A percentile compares a stretch with the other conserved stretches of the same genome.
phyloP scores from a whole-genome alignment of 2,113 vertebrate genomes.

The Haemorhous mexicanus region DNA sequence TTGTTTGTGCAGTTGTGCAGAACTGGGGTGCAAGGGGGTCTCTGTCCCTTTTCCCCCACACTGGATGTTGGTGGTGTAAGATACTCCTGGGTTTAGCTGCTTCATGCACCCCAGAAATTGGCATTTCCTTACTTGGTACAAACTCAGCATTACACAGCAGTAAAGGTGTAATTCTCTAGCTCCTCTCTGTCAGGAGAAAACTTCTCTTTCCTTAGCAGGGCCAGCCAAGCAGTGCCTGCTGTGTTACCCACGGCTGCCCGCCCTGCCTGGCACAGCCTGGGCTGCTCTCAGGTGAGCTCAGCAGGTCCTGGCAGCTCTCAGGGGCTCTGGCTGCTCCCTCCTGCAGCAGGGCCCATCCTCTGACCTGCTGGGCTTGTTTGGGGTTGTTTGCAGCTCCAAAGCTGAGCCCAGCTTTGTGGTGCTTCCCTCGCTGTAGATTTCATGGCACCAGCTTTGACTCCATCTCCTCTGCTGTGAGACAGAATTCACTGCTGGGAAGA shows the following conservation, averaged over 20 bases:
- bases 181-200: not conserved
- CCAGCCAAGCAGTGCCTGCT: not conserved
- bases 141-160: not conserved
- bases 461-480: not conserved
- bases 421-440: fast-evolving
- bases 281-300: not conserved
- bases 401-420: not conserved
- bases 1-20: not conserved
- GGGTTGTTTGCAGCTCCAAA: not conserved
- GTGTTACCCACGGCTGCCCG: not conserved
- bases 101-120: not conserved
- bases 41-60: not conserved
- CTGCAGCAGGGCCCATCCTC: not conserved
- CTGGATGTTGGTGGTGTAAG: not conserved
- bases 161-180: not conserved
- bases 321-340: not conserved
- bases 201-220: not conserved
- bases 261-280: not conserved
- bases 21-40: not conserved
- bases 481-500: not conserved
- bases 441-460: not conserved
- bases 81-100: not conserved
- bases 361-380: not conserved
- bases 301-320: not conserved
- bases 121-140: not conserved